These are phyloP conservation scores for Umimayanthus chanpuru DNA, from an alignment of 92 coral and sea anemone species.

Conservation along the genomic window DNA sequence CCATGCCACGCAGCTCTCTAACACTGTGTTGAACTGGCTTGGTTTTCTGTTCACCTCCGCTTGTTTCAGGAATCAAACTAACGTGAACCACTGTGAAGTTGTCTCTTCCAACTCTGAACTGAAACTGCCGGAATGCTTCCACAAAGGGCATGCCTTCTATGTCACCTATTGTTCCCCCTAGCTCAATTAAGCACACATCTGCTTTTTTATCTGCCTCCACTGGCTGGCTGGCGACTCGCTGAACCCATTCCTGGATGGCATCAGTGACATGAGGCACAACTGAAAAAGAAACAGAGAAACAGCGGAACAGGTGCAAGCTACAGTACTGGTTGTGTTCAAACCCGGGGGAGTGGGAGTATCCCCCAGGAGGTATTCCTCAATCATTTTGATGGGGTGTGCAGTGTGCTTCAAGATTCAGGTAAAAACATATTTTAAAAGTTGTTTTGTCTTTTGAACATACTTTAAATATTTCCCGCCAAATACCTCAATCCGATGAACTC, in stretches of 20 bases:
- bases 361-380: too few relatives aligned
- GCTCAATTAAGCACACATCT: constrained; percentile 96
- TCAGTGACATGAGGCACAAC: constrained; percentile 99
- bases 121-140: constrained; percentile 98
- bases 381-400: too few relatives aligned
- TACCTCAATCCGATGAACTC: too few relatives aligned
- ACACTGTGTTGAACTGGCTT: constrained; percentile 99
- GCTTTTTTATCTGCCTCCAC: constrained; percentile 75
- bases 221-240: constrained; percentile 78
- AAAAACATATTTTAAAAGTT: too few relatives aligned
- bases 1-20: constrained; percentile 92
- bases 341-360: too few relatives aligned
- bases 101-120: constrained; percentile 92
- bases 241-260: constrained; percentile 99
- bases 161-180: constrained; percentile 98
- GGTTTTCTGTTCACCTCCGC: constrained; percentile 93
- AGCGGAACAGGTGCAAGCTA: background rate
- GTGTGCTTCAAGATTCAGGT: too few relatives aligned
- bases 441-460: too few relatives aligned
- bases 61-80: constrained; percentile 88
- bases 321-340: too few relatives aligned
- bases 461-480: too few relatives aligned
- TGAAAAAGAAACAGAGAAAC: background rate
- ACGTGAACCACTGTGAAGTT: constrained; percentile 96
- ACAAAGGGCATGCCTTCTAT: constrained; percentile 99